Base-by-base conservation (phyloP, 2,113 vertebrate species). In the Toxotes jaculatrix region DNA sequence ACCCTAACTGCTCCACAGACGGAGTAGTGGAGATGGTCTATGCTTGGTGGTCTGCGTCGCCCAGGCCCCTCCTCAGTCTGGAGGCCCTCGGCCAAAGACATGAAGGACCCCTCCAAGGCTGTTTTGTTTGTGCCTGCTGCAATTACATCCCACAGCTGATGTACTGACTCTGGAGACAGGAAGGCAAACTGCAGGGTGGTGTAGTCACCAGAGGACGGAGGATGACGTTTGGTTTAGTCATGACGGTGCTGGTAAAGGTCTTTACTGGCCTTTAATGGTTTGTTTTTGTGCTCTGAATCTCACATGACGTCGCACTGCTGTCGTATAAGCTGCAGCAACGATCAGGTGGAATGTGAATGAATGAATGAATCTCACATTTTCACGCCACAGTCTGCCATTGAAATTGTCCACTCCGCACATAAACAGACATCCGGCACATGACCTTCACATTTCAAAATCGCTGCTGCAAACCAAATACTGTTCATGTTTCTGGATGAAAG, bases 111-210 rank as follows among this genome's bases (percentile, higher is more conserved):
- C 90, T 92, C 87, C 82, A 85, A 92, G 81, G 86, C 83, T 90
- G 88, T 91, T 93, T 88, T 93, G 92, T 89, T 84, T 77, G 79
- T 89, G 88, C 92, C 90, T 86, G 89, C 89, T 91, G 90, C 90
- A 94, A 90, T 94, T 93, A 92, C 91, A 87, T 88, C 83, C 84
- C 87, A 81, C 91, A 92, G 92, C 89, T 93, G 90, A 93, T 92
- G 91, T 85, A 84, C 31, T 1, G 79, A 73, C 74, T 66, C 51
- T 42, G 61, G 75, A 82, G 79, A 80, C 87, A 53, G 43, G 51
- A 61, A 62, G 63, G 69, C 4, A n/a, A 56, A 51, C 84, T 62
- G 85, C 87, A 36, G 91, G 88, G 84, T 74, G 86, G 70, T 82
- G 77, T 3, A 84, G 79, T 77, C 88, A 76, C 78, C 71, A 76